Evolutionary conservation across 2,113 vertebrate genomes (phyloP), one percentile per base, ranked within the genome.

Genomic region (Tupaia tana): DNA sequence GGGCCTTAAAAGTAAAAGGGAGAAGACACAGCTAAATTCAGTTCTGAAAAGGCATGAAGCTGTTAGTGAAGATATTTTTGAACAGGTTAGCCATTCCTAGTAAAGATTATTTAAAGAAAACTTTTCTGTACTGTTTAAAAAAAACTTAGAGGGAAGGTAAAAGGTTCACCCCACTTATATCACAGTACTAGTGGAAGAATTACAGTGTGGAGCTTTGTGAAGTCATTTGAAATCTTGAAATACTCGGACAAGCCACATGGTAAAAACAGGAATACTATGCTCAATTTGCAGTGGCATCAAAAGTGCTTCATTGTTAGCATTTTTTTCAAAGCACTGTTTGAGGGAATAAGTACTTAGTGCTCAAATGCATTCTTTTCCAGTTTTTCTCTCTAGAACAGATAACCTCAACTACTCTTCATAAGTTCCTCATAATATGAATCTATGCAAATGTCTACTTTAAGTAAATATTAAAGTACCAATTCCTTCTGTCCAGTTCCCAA

Each of bases 1-100:
- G 63, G 25, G 29, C 59, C 71, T 97, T 95, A 52, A 95, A 94
- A 95, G 94, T 77, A 86, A 95, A 86, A 82, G n/a, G 34, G 63
- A 94, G 74, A 97, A 96, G 92, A 67, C 75, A 81, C 2, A 59
- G 94, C 59, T 66, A 96, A 95, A 83, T 94, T 96, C 94, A 90
- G 11, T 91, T 90, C 71, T 96, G 93, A 93, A 96, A 97, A 95
- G 73, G 61, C 10, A 1, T 78, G 74, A 84, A 93, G 75, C 63
- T 97, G 90, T 86, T 89, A 94, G 89, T 3, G 25, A 64, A 93
- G 69, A 89, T 97, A 95, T 98, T 97, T 97, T 95, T 97, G 67
- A 95, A 91, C 27, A 94, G 77, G 25, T 71, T 91, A 84, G 59
- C 73, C 94, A 91, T 92, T 95, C 24, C 31, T 58, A 90, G 80